Percentiles rank a stretch among this genome's conserved stretches.
Evolutionary conservation across 1,140 invertebrate genomes (phyloP).

Genomic region (Dendrolimus kikuchii): DNA sequence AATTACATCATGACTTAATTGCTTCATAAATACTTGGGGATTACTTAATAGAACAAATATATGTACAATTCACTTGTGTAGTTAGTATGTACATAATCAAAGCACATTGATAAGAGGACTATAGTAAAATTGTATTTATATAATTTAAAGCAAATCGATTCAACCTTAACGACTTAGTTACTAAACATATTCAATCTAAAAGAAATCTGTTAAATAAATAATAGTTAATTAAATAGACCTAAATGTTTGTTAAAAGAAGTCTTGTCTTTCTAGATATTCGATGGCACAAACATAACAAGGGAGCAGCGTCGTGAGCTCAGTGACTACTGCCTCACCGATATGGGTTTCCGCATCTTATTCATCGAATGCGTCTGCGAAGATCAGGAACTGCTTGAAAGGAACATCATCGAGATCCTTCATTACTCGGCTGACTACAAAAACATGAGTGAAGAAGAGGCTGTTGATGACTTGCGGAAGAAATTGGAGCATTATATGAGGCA

Average conservation of each 20-base stretch:
- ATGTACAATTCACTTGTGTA: too few relatives aligned
- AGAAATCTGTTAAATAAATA: too few relatives aligned
- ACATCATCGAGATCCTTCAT: slow-evolving; percentile 93
- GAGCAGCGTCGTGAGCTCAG: slow-evolving; percentile 85
- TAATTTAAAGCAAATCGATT: too few relatives aligned
- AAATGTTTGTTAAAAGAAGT: not conserved
- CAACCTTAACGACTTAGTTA: too few relatives aligned
- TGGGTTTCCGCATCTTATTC: slow-evolving; percentile 91
- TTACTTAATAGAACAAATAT: too few relatives aligned
- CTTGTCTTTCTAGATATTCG: slow-evolving; percentile 82
- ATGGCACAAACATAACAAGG: slow-evolving; percentile 92
- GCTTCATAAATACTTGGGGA: too few relatives aligned
- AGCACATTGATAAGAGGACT: too few relatives aligned
- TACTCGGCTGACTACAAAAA: slow-evolving; percentile 91
- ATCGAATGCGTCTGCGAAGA: slow-evolving; percentile 95
- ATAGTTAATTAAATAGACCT: too few relatives aligned
- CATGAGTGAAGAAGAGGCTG: slow-evolving; percentile 83
- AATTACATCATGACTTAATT: too few relatives aligned
- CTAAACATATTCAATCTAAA: too few relatives aligned
- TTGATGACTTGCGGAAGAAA: slow-evolving; percentile 87
- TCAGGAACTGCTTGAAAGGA: slow-evolving; percentile 84
- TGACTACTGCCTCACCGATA: slow-evolving; percentile 80
- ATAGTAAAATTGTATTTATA: too few relatives aligned
- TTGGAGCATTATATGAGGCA: slow-evolving; percentile 88
- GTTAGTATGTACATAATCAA: too few relatives aligned